phyloP scores from a whole-genome alignment of 2,888 invertebrate genomes.

The Epirrhoe tristata region DNA sequence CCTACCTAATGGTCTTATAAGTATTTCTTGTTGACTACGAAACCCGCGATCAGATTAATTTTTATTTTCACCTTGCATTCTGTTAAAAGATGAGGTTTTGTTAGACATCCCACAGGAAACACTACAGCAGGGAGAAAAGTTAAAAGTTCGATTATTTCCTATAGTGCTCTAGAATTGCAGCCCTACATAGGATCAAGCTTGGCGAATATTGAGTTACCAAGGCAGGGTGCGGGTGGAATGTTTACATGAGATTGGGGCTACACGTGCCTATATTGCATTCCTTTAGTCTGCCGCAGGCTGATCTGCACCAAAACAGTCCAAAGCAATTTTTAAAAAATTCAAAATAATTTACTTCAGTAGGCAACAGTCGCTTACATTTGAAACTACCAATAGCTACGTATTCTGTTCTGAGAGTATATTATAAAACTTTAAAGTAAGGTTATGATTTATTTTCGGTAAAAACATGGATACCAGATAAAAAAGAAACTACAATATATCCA shows the following conservation, averaged over 20 bases:
- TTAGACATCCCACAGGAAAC: not conserved
- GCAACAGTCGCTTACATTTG: too few species aligned
- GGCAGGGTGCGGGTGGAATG: conserved; percentile 71
- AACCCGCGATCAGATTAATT: not conserved
- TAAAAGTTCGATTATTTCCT: not conserved
- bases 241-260: conserved; percentile 76
- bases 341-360: too few species aligned
- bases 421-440: too few species aligned
- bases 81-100: not conserved
- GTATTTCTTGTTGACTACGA: not conserved
- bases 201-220: conserved; percentile 71
- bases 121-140: not conserved
- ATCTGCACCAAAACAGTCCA: not conserved
- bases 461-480: too few species aligned
- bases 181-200: conserved; percentile 48
- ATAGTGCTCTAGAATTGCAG: conserved; percentile 31
- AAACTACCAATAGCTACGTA: too few species aligned
- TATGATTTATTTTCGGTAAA: too few species aligned
- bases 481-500: too few species aligned
- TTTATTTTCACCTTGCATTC: not conserved
- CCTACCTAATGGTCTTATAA: not conserved
- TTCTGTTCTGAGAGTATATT: too few species aligned
- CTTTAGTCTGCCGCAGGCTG: conserved; percentile 51
- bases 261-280: conserved; percentile 73
- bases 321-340: not conserved